Conservation (phyloP, 92 coral and sea anemone genomes). For the Parazoanthus swiftii region DNA sequence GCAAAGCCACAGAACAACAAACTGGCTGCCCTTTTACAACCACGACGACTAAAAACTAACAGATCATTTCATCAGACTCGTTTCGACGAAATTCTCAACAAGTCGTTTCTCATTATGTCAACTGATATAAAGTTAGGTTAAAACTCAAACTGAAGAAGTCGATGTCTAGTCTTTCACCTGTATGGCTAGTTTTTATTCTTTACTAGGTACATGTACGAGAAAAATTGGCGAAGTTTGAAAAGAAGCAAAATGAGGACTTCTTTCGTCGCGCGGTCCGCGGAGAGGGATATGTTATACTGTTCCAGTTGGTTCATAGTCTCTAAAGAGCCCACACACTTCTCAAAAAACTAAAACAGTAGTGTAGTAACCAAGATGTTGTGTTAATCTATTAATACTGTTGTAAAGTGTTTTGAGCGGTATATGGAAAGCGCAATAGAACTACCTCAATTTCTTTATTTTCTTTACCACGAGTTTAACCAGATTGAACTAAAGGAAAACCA, state of each 20-base stretch:
- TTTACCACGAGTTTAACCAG: neutral
- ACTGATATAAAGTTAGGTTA: neutral
- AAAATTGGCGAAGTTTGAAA: neutral
- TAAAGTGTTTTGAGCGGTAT: no score
- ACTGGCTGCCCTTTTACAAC: neutral
- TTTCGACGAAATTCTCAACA: slow-evolving; percentile 1
- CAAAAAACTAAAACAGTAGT: no score
- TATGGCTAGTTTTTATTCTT: neutral
- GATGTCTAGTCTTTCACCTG: neutral
- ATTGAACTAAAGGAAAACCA: neutral
- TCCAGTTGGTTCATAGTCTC: no score
- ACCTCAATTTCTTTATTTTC: no score
- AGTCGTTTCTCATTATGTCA: neutral
- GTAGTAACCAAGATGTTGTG: no score
- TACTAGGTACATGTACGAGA: neutral
- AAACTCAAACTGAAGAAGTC: neutral
- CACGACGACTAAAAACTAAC: slow-evolving; percentile 2
- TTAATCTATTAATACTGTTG: no score
- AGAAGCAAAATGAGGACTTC: no score
- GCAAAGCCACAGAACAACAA: neutral
- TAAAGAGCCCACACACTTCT: no score
- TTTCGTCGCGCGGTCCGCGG: no score
- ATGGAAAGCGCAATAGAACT: no score
- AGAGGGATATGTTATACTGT: no score
- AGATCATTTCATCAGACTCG: neutral